Evolutionary conservation across 2,888 invertebrate species (phyloP).

Genomic region (Zygaena filipendulae): DNA sequence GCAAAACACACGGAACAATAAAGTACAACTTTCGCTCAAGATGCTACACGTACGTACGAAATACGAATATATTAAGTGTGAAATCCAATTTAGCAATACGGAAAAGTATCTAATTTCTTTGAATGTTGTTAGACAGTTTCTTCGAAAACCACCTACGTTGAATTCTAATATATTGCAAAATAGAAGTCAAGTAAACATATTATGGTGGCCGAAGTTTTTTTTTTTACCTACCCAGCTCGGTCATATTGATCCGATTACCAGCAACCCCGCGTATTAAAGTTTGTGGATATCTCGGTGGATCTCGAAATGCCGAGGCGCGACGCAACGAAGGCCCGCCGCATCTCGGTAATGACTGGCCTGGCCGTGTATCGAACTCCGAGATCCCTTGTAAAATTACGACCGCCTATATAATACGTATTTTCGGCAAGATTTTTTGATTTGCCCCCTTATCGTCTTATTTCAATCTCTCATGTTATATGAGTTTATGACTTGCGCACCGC

Average conservation of each 20-base stretch:
- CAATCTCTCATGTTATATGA: slow-evolving; percentile 62
- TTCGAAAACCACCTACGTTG: too few relatives aligned
- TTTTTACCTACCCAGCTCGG: too few relatives aligned
- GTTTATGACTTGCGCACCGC: slow-evolving; percentile 43
- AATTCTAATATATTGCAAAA: too few relatives aligned
- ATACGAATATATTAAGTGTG: slow-evolving; percentile 15
- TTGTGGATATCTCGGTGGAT: slow-evolving; percentile 45
- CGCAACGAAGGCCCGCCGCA: slow-evolving; percentile 32
- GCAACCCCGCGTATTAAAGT: slow-evolving; percentile 40
- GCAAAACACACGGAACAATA: slow-evolving; percentile 57
- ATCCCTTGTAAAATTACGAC: slow-evolving; percentile 58
- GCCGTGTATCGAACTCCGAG: slow-evolving; percentile 55
- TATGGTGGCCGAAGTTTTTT: too few relatives aligned
- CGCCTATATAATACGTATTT: slow-evolving; percentile 58
- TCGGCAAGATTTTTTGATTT: slow-evolving; percentile 63
- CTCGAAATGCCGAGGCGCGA: slow-evolving; percentile 41
- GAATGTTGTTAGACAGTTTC: too few relatives aligned
- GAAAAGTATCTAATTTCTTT: too few relatives aligned
- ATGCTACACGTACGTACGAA: slow-evolving; percentile 38
- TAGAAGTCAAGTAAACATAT: too few relatives aligned
- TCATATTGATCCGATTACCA: slow-evolving; percentile 42
- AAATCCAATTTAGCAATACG: slow-evolving; percentile 25
- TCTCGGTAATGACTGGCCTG: slow-evolving; percentile 53
- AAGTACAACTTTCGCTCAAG: slow-evolving; percentile 48
- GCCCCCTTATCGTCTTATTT: slow-evolving; percentile 56